A percentile compares a stretch with the other conserved stretches of the same genome.
Conservation (phyloP, 1,140 invertebrate genomes). For the Drosophila truncata region DNA sequence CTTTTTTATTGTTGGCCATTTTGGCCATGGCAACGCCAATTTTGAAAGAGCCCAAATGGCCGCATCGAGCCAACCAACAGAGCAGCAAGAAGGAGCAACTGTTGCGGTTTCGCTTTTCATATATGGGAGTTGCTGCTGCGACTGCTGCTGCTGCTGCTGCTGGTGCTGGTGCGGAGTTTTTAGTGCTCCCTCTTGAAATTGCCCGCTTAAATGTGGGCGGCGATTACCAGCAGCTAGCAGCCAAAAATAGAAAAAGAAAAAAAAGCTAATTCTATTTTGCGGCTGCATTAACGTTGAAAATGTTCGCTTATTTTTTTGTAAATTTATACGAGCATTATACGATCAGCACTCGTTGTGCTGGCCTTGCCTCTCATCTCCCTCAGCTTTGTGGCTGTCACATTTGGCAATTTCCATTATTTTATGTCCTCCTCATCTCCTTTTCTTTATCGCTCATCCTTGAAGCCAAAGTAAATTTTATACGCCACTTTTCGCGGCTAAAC, state of each 20-base stretch:
- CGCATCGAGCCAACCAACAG: constrained; percentile 32
- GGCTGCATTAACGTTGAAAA: constrained; percentile 75
- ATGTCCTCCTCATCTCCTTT: constrained; percentile 65
- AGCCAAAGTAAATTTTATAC: constrained; percentile 83
- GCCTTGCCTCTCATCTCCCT: constrained; percentile 10
- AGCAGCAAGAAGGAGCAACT: constrained; percentile 45
- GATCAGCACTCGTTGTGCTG: constrained; percentile 56
- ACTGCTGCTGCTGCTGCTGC: background rate
- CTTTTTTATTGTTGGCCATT: constrained; percentile 83
- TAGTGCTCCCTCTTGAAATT: constrained; percentile 68
- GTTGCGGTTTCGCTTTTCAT: constrained; percentile 66
- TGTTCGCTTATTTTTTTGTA: constrained; percentile 55
- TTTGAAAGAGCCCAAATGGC: constrained; percentile 69
- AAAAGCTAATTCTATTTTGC: constrained; percentile 81
- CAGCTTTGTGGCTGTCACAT: constrained; percentile 80
- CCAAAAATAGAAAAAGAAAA: constrained; percentile 43
- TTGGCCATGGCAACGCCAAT: constrained; percentile 77
- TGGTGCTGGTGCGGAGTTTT: constrained; percentile 45
- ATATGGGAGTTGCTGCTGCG: constrained; percentile 56
- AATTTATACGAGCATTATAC: constrained; percentile 81
- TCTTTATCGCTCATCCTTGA: constrained; percentile 58
- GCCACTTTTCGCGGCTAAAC: constrained; percentile 83
- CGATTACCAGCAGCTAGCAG: constrained; percentile 78
- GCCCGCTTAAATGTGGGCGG: constrained; percentile 74
- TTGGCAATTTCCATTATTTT: constrained; percentile 83